Evolutionary conservation across 2,113 vertebrate species (phyloP).

Genomic region (Sylvietta virens): DNA sequence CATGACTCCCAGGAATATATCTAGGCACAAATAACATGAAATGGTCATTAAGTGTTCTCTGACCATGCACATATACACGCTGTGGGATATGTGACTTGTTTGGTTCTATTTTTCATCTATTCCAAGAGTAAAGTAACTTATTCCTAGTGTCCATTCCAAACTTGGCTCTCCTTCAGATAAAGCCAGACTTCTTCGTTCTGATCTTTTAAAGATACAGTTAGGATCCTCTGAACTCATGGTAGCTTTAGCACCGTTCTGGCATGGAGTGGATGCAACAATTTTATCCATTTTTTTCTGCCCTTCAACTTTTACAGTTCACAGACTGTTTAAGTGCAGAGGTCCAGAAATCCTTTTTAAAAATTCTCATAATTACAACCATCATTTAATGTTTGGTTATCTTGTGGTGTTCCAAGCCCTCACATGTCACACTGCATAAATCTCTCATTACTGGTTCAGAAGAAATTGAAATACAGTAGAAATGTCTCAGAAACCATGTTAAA

Average conservation of each 20-base stretch:
- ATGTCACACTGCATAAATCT: background rate
- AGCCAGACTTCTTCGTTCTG: background rate
- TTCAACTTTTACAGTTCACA: background rate
- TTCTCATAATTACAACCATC: background rate
- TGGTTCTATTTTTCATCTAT: background rate
- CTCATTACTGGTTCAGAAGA: background rate
- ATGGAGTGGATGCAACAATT: background rate
- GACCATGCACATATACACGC: rapidly evolving
- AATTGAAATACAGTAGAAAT: background rate
- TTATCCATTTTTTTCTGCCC: background rate
- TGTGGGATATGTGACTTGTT: background rate
- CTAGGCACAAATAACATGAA: background rate
- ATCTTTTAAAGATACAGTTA: background rate
- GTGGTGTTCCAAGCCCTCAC: background rate
- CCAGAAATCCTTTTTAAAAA: background rate
- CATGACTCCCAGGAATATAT: background rate
- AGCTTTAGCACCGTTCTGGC: background rate
- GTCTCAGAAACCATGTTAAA: background rate
- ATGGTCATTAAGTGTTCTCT: background rate
- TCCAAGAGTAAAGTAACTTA: background rate
- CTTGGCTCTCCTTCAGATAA: background rate
- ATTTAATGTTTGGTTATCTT: background rate
- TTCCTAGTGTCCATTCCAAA: background rate
- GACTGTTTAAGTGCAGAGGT: background rate
- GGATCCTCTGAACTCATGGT: background rate